Evolutionary conservation across 2,797 vertebrate species (phyloP).

Genomic region (Poecilia gillii): DNA sequence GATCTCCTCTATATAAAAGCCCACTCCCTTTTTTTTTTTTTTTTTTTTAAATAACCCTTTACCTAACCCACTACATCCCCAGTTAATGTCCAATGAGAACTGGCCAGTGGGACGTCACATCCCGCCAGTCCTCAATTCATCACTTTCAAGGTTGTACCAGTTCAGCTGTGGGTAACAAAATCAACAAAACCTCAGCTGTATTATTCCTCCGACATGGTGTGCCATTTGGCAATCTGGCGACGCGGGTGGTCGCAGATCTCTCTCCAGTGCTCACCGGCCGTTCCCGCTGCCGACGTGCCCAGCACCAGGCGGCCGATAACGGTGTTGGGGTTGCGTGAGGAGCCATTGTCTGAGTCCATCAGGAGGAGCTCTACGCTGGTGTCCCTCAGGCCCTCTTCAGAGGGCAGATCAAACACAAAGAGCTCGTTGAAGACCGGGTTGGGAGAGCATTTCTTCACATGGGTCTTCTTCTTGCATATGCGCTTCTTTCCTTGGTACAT

Average conservation of each 20-base stretch:
- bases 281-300: conserved; percentile 87
- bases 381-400: conserved; percentile 90
- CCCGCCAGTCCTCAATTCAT: conserved; percentile 28
- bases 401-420: conserved; percentile 96
- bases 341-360: conserved; percentile 90
- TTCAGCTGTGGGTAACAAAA: conserved; percentile 18
- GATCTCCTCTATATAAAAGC: conserved; percentile 40
- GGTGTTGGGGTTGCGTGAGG: conserved; percentile 78
- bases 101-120: conserved; percentile 25
- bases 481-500: conserved; percentile 95
- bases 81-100: conserved; percentile 67
- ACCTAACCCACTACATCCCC: conserved; percentile 16
- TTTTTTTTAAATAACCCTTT: conserved; percentile 7
- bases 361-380: conserved; percentile 97
- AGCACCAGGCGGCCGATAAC: conserved; percentile 89
- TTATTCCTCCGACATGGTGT: conserved; percentile 91
- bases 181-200: conserved; percentile 12
- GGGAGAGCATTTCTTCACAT: conserved; percentile 95
- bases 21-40: conserved; percentile 7
- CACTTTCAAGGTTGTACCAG: conserved; percentile 23
- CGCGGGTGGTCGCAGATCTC: conserved; percentile 97
- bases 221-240: conserved; percentile 98
- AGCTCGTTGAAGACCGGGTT: conserved; percentile 98
- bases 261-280: conserved; percentile 95
- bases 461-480: conserved; percentile 98